Base-by-base conservation (phyloP, 2,113 vertebrate species). In the Prinia subflava region DNA sequence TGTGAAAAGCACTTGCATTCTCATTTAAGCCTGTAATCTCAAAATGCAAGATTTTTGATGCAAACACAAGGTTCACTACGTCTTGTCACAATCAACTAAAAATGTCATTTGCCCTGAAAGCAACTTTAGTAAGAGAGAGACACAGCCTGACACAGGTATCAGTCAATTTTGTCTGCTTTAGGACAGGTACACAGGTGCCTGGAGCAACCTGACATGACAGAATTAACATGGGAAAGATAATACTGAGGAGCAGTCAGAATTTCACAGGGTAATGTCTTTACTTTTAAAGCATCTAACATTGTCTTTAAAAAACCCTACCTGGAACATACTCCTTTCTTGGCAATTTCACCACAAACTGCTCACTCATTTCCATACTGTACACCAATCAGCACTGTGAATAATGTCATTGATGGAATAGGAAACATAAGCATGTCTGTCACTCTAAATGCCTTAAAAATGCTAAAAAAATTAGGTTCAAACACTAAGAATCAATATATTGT, bases 401-500 rank as follows among this genome's bases (percentile, higher is more conserved):
- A 78, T 41, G 7, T 24, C 35, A 86, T 2, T 49, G 60, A 52
- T 67, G 15, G n/a, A 83, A 68, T 13, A 52, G 71, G 41, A 74
- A 88, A 80, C 68, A 60, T 19, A 33, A 92, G n/a, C 39, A 60
- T 13, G 78, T 71, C 81, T 44, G 23, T 35, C 71, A 79, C 33
- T 86, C 87, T 71, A 74, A 85, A 90, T 86, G 85, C 47, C 41
- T 89, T 90, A 63, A 86, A 95, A 95, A 92, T 84, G 21, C 64
- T 68, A 31, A 67, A 80, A 67, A 87, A 85, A 92, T 47, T 35
- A 65, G 92, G 73, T 49, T 81, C 28, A 64, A 83, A 81, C 2
- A 4, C 53, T 88, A 79, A 90, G 94, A 96, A 96, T 96, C 96
- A 95, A 93, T 92, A 87, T 44, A 85, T 83, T 89, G 55, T 81